Percentiles rank a stretch among this genome's conserved stretches.
phyloP scores from a whole-genome alignment of 2,888 invertebrate genomes.

The Andrena haemorrhoa region DNA sequence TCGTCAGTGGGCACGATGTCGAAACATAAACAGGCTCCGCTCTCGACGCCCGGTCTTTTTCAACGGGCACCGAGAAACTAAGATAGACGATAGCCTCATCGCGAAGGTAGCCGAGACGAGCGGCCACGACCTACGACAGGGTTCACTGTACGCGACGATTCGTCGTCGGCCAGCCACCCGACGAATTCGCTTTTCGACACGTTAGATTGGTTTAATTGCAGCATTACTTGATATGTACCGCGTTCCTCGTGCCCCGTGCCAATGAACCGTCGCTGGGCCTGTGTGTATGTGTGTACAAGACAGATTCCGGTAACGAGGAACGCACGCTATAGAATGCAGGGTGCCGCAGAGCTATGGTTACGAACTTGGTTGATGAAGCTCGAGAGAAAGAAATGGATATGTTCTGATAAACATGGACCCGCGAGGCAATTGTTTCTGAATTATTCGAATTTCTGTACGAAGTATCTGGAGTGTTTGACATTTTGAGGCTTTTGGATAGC shows the following conservation, averaged over 20 bases:
- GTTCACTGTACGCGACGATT: constrained; percentile 54
- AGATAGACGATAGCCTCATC: not conserved
- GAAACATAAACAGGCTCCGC: constrained; percentile 26
- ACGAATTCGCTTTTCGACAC: constrained; percentile 64
- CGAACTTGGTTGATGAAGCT: not conserved
- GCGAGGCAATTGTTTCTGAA: too few relatives aligned
- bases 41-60: not conserved
- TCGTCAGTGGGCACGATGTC: constrained; percentile 1
- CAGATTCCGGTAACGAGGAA: constrained; percentile 58
- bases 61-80: not conserved
- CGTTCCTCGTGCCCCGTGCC: constrained; percentile 67
- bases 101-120: constrained; percentile 33
- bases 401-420: not conserved
- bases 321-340: constrained; percentile 32
- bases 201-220: constrained; percentile 72
- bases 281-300: constrained; percentile 31
- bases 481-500: too few relatives aligned
- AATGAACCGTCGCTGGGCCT: constrained; percentile 71
- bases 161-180: constrained; percentile 33
- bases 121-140: constrained; percentile 67
- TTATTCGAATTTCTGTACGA: too few relatives aligned
- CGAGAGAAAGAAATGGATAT: not conserved
- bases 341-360: not conserved
- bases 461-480: too few relatives aligned
- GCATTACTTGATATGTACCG: constrained; percentile 65